These are phyloP conservation scores for Dicaeum eximium DNA, from an alignment of 2,113 vertebrate species.

Conservation along the genomic window DNA sequence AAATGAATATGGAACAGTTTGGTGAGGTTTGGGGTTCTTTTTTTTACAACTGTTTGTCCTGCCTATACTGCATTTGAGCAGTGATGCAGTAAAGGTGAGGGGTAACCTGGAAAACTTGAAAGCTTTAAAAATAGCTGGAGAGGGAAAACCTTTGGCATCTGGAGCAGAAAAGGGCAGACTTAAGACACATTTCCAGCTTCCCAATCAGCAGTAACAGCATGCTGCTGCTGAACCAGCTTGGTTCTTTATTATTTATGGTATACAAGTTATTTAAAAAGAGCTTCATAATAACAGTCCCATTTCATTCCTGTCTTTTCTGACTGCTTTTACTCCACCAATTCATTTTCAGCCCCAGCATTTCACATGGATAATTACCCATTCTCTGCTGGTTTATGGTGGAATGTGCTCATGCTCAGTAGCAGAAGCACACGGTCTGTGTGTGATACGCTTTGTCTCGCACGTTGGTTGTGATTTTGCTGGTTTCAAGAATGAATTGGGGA, in stretches of 20 bases:
- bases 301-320: neutral
- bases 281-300: neutral
- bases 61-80: accelerated
- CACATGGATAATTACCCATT: neutral
- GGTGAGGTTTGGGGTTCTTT: neutral
- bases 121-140: neutral
- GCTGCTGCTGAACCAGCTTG: neutral
- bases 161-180: neutral
- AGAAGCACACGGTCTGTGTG: neutral
- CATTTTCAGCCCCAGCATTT: neutral
- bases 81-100: neutral
- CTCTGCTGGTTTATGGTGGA: neutral
- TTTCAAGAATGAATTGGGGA: neutral
- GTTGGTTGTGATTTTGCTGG: neutral
- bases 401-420: neutral
- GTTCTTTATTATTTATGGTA: neutral
- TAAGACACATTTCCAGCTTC: neutral
- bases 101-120: neutral
- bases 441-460: neutral
- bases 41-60: neutral
- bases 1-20: neutral
- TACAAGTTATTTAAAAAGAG: neutral
- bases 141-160: neutral
- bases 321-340: neutral
- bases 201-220: neutral